Evolutionary conservation across 1,140 invertebrate genomes (phyloP).

Genomic region (Oedothorax gibbosus): DNA sequence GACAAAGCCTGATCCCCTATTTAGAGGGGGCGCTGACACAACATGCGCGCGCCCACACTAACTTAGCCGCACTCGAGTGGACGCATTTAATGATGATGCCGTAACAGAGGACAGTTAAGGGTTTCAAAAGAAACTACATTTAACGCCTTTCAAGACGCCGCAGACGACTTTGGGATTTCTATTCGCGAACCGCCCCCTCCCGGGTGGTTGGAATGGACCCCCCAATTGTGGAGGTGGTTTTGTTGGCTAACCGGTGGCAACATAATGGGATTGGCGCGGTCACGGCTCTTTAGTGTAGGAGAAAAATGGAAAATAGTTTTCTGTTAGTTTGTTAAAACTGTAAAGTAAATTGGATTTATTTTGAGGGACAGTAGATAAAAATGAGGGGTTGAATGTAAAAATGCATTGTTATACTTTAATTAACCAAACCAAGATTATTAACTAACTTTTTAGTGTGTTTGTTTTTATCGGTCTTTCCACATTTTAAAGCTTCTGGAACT

Average conservation of each 20-base stretch:
- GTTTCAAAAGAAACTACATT: slow-evolving; percentile 12
- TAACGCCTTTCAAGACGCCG: slow-evolving; percentile 37
- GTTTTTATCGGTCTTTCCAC: too few relatives aligned
- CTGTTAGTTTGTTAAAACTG: background rate
- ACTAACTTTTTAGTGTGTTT: too few relatives aligned
- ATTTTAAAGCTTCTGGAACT: too few relatives aligned
- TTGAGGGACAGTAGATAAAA: too few relatives aligned
- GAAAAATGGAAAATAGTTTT: slow-evolving; percentile 17
- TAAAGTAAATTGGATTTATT: too few relatives aligned
- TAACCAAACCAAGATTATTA: too few relatives aligned
- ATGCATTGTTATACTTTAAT: too few relatives aligned
- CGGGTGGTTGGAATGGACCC: slow-evolving; percentile 36
- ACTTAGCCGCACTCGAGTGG: slow-evolving; percentile 20
- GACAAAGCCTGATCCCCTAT: background rate
- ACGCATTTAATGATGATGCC: slow-evolving; percentile 42
- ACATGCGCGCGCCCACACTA: slow-evolving; percentile 3
- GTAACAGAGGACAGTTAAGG: slow-evolving; percentile 29
- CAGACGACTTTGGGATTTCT: slow-evolving; percentile 3
- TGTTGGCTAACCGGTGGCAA: slow-evolving; percentile 25
- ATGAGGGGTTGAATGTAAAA: too few relatives aligned
- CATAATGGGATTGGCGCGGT: slow-evolving; percentile 31
- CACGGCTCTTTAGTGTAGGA: background rate
- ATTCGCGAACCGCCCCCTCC: background rate
- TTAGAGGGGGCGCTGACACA: background rate
- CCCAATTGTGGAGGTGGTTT: slow-evolving; percentile 47